A percentile compares a stretch with the other conserved stretches of the same genome.
Evolutionary conservation across 2,888 invertebrate species (phyloP).

Genomic region (Ligdia adustata): DNA sequence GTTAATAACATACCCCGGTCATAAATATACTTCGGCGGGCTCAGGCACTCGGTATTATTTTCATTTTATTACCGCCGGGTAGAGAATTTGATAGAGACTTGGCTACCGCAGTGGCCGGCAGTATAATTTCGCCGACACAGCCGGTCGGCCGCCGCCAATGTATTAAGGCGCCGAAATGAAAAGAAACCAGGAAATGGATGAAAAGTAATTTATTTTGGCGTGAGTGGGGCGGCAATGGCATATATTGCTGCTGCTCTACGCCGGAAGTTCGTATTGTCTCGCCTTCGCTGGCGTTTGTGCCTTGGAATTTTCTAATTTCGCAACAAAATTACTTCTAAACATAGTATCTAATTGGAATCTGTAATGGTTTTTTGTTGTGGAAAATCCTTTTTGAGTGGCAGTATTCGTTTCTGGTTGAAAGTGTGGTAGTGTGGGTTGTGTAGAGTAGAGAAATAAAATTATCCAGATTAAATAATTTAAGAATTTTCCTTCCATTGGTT

Average conservation of each 20-base stretch:
- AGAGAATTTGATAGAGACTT: conserved; percentile 75
- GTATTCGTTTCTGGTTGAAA: conserved; percentile 11
- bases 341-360: conserved; percentile 59
- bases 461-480: neutral
- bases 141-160: conserved; percentile 61
- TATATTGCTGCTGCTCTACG: conserved; percentile 35
- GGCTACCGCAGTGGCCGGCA: conserved; percentile 66
- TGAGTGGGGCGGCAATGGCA: conserved; percentile 52
- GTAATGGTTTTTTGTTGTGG: conserved; percentile 35
- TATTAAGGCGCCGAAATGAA: conserved; percentile 73
- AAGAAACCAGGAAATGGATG: conserved; percentile 71
- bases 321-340: conserved; percentile 60
- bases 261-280: conserved; percentile 24
- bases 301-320: conserved; percentile 55
- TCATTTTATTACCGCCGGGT: conserved; percentile 70
- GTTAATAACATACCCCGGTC: conserved; percentile 63
- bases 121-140: conserved; percentile 73
- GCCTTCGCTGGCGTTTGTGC: conserved; percentile 13
- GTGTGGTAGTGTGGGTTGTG: conserved; percentile 45
- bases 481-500: neutral
- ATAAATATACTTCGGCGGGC: conserved; percentile 62
- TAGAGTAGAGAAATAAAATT: neutral
- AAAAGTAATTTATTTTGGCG: conserved; percentile 70
- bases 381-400: conserved; percentile 19
- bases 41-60: conserved; percentile 68